Percentiles rank a stretch among this genome's conserved stretches.
These are phyloP conservation scores for Smutsia gigantea DNA, from an alignment of 2,797 vertebrate genomes.

Conservation along the genomic window DNA sequence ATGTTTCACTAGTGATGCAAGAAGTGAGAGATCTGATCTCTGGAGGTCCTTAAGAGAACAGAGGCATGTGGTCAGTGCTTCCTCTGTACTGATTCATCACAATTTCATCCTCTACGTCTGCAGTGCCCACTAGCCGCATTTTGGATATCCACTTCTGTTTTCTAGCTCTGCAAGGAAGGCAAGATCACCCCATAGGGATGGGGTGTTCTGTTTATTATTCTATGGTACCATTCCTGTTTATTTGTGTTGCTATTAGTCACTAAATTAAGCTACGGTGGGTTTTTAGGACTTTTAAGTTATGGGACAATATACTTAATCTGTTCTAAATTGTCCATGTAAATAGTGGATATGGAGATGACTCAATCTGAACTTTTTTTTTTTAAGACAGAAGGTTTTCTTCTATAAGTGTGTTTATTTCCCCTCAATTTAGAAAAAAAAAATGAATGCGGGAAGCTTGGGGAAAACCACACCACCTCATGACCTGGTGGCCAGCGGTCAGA, in stretches of 20 bases:
- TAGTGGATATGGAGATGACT: not conserved
- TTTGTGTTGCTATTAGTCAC: conserved; percentile 18
- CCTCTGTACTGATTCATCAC: not conserved
- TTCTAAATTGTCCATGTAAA: conserved; percentile 45
- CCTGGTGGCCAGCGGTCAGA: not conserved
- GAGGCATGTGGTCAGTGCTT: not conserved
- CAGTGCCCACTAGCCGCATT: too few species aligned
- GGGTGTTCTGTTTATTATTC: not conserved
- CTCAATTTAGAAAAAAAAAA: conserved; percentile 33
- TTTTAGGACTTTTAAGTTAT: conserved; percentile 61
- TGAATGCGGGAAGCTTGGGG: not conserved
- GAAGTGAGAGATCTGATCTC: not conserved
- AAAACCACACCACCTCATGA: not conserved
- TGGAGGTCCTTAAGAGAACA: not conserved
- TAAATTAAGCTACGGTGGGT: not conserved
- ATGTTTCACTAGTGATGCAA: not conserved
- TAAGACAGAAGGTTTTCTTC: not conserved
- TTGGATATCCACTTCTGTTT: not conserved
- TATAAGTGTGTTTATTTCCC: not conserved
- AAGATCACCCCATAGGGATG: not conserved
- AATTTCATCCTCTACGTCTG: not conserved
- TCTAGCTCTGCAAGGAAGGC: not conserved
- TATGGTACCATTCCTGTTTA: not conserved
- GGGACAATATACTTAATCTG: not conserved
- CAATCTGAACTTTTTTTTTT: not conserved